A percentile compares a stretch with the other conserved stretches of the same genome.
phyloP scores from a whole-genome alignment of 2,888 invertebrate species.

The Amiota mariae region DNA sequence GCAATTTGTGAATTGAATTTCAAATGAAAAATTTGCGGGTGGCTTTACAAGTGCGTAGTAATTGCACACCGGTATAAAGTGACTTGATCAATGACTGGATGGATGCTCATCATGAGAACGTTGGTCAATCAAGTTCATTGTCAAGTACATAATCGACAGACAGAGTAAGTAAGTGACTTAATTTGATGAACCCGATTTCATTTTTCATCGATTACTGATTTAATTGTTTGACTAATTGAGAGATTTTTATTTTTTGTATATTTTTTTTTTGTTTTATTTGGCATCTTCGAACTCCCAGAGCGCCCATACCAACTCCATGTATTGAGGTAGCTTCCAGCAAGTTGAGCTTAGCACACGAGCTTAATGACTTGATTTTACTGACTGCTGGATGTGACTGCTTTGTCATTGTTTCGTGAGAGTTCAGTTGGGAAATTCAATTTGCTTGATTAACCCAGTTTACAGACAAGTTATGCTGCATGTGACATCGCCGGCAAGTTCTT shows the following conservation, averaged over 20 bases:
- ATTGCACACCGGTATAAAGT: too few relatives aligned
- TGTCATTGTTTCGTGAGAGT: conserved; percentile 36
- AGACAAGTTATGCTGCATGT: conserved; percentile 40
- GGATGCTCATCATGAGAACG: not conserved
- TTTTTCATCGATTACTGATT: conserved; percentile 68
- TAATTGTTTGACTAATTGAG: conserved; percentile 74
- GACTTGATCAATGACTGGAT: not conserved
- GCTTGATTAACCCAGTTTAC: conserved; percentile 59
- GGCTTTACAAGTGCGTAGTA: conserved; percentile 3
- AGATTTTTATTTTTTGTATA: conserved; percentile 65
- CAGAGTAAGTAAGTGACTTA: conserved; percentile 29
- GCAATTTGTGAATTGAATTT: conserved; percentile 43
- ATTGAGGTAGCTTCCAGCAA: conserved; percentile 49
- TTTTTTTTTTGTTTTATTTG: conserved; percentile 14
- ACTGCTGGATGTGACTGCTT: not conserved
- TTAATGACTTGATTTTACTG: conserved; percentile 69
- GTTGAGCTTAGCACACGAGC: conserved; percentile 64
- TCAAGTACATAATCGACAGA: not conserved
- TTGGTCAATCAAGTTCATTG: too few relatives aligned
- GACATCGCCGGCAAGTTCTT: conserved; percentile 41
- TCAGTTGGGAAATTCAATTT: conserved; percentile 53
- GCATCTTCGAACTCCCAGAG: conserved; percentile 60
- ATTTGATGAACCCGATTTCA: conserved; percentile 53
- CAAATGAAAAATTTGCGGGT: conserved; percentile 25
- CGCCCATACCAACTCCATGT: conserved; percentile 46